Percentiles rank a stretch among this genome's conserved stretches.
Evolutionary conservation across 2,797 vertebrate genomes (phyloP).

Genomic region (Mycteria americana): DNA sequence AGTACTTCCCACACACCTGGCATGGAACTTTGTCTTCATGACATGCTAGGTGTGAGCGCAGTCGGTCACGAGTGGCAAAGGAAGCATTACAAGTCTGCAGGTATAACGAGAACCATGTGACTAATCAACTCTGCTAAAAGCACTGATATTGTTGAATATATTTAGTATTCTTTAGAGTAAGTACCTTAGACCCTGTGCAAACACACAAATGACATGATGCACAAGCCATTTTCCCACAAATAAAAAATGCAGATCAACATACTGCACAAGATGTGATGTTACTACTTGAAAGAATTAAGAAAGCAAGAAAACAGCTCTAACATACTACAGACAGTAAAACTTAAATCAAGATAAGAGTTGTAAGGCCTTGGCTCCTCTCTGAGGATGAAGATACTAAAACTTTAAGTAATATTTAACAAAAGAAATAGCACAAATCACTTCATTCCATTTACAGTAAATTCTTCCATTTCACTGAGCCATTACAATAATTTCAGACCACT

Average conservation of each 20-base stretch:
- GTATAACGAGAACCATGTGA: constrained; percentile 55
- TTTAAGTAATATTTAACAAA: neutral
- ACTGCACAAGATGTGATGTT: neutral
- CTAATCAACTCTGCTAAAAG: neutral
- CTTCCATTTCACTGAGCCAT: constrained; percentile 5
- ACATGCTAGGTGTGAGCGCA: constrained; percentile 96
- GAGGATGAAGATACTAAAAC: neutral
- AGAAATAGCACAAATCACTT: constrained; percentile 6
- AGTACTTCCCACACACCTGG: constrained; percentile 98
- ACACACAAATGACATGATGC: neutral
- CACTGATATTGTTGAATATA: neutral
- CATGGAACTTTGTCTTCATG: constrained; percentile 99
- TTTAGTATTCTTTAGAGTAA: neutral
- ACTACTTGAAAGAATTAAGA: neutral
- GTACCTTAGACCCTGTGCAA: neutral
- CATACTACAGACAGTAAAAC: neutral
- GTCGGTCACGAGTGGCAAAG: constrained; percentile 96
- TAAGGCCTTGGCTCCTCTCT: neutral
- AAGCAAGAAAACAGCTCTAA: constrained; percentile 5
- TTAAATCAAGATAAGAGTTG: neutral
- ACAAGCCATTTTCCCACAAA: neutral
- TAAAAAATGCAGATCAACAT: neutral
- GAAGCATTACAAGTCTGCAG: constrained; percentile 96
- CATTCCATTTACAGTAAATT: neutral
- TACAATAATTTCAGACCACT: neutral